Evolutionary conservation across 2,888 invertebrate species (phyloP), one percentile per base, ranked within the genome.

Genomic region (Drosophila meridiana): DNA sequence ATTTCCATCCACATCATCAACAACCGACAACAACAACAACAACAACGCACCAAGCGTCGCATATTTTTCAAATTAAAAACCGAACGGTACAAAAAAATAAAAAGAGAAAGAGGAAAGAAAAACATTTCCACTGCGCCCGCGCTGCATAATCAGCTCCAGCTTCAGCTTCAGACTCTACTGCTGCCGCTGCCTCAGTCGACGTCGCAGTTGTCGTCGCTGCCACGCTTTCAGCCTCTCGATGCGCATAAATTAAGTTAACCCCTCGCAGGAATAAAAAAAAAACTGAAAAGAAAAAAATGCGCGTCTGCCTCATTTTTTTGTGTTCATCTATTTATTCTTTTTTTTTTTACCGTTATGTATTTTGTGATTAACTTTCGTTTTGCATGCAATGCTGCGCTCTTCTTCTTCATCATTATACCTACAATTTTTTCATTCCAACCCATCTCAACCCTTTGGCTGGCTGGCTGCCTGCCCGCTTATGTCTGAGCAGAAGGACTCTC

Each of bases 41-140:
- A 56, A 56, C 56, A 42, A n/a, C n/a, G 45, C 57, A 69, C 62
- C 71, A 61, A 67, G 67, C 70, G 64, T 73, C 89, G 88, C 92
- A 92, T 92, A 92, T 92, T 92, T 92, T 89, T 82, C 84, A 87
- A 90, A 92, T 92, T 92, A 92, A 89, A 89, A 87, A 73, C 55
- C 67, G 48, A 83, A 55, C 56, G 40, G 58, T 48, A 42, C 45
- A 43, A 76, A 74, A 52, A 56, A 38, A 42, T 45, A 71, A 71
- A 60, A 61, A 68, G 80, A 64, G 52, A 58, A 50, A 55, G 73
- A 79, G 76, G 79, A 64, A 73, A 71, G 64, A 58, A 87, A 82
- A 82, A 77, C 77, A 74, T 73, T 82, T 85, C 56, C 65, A 63
- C 47, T 72, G 87, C 69, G 65, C 67, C 59, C 62, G 65, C 69